Evolutionary conservation across 1,140 invertebrate species (phyloP).

Genomic region (Laodelphax striatellus): DNA sequence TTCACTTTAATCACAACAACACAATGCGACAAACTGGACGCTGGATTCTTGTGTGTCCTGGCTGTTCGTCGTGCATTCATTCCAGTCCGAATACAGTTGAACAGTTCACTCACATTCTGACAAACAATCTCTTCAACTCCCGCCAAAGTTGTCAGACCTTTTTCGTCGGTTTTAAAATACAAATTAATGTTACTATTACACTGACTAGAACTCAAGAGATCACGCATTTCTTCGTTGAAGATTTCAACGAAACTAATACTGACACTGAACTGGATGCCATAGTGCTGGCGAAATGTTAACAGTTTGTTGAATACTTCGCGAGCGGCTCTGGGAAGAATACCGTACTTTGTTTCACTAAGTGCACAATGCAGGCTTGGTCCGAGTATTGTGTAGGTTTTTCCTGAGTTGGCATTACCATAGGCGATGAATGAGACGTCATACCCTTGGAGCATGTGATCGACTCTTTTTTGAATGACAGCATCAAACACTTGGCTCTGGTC

Average conservation of each 20-base stretch:
- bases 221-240: conserved; percentile 1
- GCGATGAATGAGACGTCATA: conserved; percentile 8
- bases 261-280: conserved; percentile 8
- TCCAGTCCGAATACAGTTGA: background rate
- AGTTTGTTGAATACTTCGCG: conserved; percentile 9
- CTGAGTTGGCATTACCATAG: conserved; percentile 4
- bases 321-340: conserved; percentile 3
- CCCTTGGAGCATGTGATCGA: conserved; percentile 2
- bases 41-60: background rate
- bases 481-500: conserved; percentile 1
- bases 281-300: background rate
- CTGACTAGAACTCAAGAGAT: conserved; percentile 1
- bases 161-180: background rate
- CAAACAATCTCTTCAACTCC: background rate
- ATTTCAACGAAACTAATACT: conserved; percentile 10
- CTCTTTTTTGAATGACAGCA: background rate
- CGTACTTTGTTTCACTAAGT: conserved; percentile 2
- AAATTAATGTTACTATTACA: background rate
- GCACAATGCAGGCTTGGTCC: background rate
- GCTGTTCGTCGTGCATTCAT: background rate
- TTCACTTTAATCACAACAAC: background rate
- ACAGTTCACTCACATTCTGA: background rate
- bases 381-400: conserved; percentile 10
- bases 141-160: background rate
- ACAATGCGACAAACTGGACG: background rate